These are phyloP conservation scores for Himalopsyche japonica DNA, from an alignment of 2,888 invertebrate genomes.

Conservation along the genomic window DNA sequence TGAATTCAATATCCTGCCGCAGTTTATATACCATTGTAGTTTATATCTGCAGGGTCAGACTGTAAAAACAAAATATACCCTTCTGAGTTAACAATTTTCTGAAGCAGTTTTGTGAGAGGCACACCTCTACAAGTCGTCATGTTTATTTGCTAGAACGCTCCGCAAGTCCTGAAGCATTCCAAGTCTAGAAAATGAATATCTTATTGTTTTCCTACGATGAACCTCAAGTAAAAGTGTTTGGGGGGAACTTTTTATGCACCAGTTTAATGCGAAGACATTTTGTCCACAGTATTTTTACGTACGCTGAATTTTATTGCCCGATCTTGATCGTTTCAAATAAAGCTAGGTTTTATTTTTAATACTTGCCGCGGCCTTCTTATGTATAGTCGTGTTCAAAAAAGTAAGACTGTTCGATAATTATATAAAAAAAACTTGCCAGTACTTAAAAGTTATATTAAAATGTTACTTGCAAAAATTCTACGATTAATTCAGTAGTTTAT, in stretches of 20 bases:
- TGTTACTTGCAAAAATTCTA: no score
- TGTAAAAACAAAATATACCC: background rate
- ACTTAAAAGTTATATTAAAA: no score
- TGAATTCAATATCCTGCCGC: no score
- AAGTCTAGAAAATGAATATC: conserved; percentile 16
- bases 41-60: background rate
- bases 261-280: conserved; percentile 35
- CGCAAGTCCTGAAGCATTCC: background rate
- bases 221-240: conserved; percentile 13
- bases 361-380: conserved; percentile 7
- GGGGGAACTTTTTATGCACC: conserved; percentile 31
- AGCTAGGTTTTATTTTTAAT: background rate
- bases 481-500: no score
- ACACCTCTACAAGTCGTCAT: background rate
- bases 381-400: background rate
- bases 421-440: no score
- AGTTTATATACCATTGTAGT: no score
- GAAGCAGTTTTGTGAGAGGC: background rate
- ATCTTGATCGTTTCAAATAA: conserved; percentile 21
- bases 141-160: background rate
- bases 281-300: conserved; percentile 30
- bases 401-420: background rate
- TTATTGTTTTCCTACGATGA: conserved; percentile 18
- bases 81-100: background rate
- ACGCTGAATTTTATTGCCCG: conserved; percentile 25